Conservation (phyloP, 1,140 invertebrate genomes). For the Cotesia glomerata region DNA sequence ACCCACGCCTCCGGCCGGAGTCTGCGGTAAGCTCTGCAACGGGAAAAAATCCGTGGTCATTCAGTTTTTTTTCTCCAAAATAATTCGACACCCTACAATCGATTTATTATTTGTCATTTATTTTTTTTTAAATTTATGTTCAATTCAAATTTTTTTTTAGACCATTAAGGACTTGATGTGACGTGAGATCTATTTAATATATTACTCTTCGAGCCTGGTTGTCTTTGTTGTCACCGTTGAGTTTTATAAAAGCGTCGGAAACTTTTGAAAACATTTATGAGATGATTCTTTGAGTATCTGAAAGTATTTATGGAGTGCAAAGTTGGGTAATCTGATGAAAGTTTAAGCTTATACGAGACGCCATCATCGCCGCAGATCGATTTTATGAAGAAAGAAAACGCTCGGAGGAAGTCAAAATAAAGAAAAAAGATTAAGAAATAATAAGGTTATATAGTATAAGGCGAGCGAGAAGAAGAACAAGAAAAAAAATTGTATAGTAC, state of each 20-base stretch:
- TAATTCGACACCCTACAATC: not conserved
- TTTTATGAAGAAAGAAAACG: too few relatives aligned
- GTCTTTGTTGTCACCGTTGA: too few relatives aligned
- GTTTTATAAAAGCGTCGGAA: too few relatives aligned
- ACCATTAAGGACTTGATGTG: not conserved
- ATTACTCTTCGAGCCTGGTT: too few relatives aligned
- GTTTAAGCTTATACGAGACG: not conserved
- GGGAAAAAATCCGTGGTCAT: conserved; percentile 29
- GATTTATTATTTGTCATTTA: not conserved
- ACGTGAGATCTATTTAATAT: conserved; percentile 32
- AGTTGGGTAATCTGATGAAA: conserved; percentile 7
- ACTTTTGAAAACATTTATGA: not conserved
- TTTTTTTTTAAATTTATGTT: too few relatives aligned
- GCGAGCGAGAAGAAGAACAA: not conserved
- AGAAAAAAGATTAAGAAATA: too few relatives aligned
- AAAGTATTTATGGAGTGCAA: conserved; percentile 4
- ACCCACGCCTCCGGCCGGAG: conserved; percentile 57
- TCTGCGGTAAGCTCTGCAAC: conserved; percentile 66
- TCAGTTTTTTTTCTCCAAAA: conserved; percentile 1
- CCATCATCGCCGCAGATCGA: too few relatives aligned
- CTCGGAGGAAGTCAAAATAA: too few relatives aligned
- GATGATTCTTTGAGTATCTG: conserved; percentile 2
- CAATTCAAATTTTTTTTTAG: too few relatives aligned
- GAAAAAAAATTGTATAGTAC: not conserved
- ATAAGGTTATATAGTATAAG: not conserved